Percentiles rank a stretch among this genome's conserved stretches.
Evolutionary conservation across 2,113 vertebrate genomes (phyloP).

Genomic region (Orthonyx spaldingii): DNA sequence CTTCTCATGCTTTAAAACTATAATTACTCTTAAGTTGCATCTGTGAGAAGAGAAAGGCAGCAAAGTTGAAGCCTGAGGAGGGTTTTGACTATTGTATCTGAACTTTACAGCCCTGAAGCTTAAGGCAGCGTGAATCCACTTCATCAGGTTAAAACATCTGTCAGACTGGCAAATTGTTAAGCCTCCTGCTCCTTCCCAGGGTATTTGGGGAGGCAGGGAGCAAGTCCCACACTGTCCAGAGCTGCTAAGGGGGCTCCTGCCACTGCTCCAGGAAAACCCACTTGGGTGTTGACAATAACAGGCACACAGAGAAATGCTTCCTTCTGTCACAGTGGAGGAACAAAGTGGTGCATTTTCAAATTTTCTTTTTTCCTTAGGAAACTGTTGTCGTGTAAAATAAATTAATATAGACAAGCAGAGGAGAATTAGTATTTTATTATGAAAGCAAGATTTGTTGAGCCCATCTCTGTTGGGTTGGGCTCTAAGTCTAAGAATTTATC

Average conservation of each 20-base stretch:
- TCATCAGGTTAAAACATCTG: constrained; percentile 51
- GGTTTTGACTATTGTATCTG: constrained; percentile 22
- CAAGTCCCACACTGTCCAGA: neutral
- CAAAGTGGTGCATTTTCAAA: neutral
- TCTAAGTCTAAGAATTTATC: constrained; percentile 10
- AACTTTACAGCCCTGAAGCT: constrained; percentile 28
- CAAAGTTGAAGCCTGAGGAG: neutral
- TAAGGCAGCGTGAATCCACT: constrained; percentile 1
- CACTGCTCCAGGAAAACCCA: neutral
- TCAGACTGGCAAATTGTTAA: constrained; percentile 30
- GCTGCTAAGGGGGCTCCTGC: neutral
- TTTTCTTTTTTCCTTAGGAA: neutral
- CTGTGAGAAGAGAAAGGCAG: neutral
- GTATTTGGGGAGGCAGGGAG: neutral
- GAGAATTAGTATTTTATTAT: neutral
- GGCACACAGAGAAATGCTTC: neutral
- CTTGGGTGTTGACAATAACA: neutral
- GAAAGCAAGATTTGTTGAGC: neutral
- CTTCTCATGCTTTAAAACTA: neutral
- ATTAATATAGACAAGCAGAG: neutral
- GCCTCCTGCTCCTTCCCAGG: constrained; percentile 18
- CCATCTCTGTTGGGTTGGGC: neutral
- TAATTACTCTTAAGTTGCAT: neutral
- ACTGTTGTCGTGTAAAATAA: neutral
- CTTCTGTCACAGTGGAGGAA: neutral